A percentile compares a stretch with the other conserved stretches of the same genome.
These are phyloP conservation scores for Sylvilagus floridanus DNA, from an alignment of 2,797 vertebrate species.

Conservation along the genomic window DNA sequence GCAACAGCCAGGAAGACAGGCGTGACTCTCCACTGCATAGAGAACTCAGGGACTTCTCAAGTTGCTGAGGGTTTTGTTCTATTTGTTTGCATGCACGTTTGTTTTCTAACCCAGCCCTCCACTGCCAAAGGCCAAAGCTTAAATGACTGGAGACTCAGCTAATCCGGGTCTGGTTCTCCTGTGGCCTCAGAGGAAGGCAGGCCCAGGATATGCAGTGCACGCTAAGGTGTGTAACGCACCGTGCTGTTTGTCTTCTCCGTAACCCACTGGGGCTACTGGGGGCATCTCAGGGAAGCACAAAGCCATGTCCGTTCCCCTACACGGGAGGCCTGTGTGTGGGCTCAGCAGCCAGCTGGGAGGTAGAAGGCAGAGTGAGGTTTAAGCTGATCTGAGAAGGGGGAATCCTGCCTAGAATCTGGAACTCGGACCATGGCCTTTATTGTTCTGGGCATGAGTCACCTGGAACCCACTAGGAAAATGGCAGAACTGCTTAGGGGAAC, in stretches of 20 bases:
- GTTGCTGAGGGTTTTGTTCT: slow-evolving; percentile 62
- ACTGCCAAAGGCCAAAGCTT: slow-evolving; percentile 58
- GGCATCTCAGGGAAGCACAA: slow-evolving; percentile 73
- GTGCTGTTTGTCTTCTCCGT: too few relatives aligned
- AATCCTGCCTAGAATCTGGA: background rate
- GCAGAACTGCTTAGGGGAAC: background rate
- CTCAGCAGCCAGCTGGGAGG: background rate
- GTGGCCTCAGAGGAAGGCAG: background rate
- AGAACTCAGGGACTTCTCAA: slow-evolving; percentile 74
- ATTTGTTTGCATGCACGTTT: background rate
- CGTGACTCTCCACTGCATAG: background rate
- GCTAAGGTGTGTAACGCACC: background rate
- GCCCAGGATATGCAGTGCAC: background rate
- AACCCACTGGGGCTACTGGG: background rate
- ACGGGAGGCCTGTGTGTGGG: background rate
- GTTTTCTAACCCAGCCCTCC: slow-evolving; percentile 23
- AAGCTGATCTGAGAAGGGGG: background rate
- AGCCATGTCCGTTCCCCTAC: background rate
- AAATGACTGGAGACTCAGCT: background rate
- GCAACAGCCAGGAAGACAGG: background rate
- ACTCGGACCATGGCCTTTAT: background rate
- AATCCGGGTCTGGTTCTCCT: background rate
- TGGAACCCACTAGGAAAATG: background rate
- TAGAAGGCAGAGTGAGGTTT: background rate
- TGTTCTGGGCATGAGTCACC: background rate